A percentile compares a stretch with the other conserved stretches of the same genome.
Conservation (phyloP, 1,140 invertebrate genomes). For the Gonatopus flavifemur region DNA sequence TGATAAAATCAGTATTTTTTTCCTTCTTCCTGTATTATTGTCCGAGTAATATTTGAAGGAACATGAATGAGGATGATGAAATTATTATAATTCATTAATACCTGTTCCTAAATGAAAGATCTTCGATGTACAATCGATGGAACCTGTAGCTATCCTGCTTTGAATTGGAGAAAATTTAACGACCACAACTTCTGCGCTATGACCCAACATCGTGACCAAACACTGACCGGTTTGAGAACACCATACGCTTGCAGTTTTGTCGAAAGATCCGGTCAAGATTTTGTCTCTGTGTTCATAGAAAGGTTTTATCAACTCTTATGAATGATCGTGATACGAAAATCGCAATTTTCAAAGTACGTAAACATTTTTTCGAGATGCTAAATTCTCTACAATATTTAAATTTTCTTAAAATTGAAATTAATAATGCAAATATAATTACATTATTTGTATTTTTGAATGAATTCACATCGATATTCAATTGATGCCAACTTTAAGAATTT, state of each 20-base stretch:
- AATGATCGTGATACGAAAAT: not conserved
- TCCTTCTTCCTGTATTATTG: too few relatives aligned
- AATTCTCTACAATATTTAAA: too few relatives aligned
- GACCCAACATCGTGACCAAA: conserved; percentile 70
- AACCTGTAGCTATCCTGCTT: conserved; percentile 68
- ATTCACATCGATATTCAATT: too few relatives aligned
- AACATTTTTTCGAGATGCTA: too few relatives aligned
- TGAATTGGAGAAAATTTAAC: conserved; percentile 67
- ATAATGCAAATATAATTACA: too few relatives aligned
- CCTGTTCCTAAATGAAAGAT: conserved; percentile 63
- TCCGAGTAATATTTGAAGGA: too few relatives aligned
- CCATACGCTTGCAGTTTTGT: conserved; percentile 78
- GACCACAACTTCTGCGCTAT: conserved; percentile 73
- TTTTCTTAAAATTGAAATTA: too few relatives aligned
- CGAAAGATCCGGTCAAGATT: conserved; percentile 78
- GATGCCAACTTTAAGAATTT: too few relatives aligned
- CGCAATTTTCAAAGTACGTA: too few relatives aligned
- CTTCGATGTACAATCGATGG: conserved; percentile 74
- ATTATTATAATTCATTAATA: conserved; percentile 10
- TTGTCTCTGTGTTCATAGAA: conserved; percentile 68
- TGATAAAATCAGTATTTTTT: too few relatives aligned
- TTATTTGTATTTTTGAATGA: too few relatives aligned
- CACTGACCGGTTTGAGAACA: conserved; percentile 67
- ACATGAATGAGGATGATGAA: too few relatives aligned
- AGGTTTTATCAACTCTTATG: conserved; percentile 7